phyloP scores from a whole-genome alignment of 2,113 vertebrate species.

The Poeciliopsis retropinna region DNA sequence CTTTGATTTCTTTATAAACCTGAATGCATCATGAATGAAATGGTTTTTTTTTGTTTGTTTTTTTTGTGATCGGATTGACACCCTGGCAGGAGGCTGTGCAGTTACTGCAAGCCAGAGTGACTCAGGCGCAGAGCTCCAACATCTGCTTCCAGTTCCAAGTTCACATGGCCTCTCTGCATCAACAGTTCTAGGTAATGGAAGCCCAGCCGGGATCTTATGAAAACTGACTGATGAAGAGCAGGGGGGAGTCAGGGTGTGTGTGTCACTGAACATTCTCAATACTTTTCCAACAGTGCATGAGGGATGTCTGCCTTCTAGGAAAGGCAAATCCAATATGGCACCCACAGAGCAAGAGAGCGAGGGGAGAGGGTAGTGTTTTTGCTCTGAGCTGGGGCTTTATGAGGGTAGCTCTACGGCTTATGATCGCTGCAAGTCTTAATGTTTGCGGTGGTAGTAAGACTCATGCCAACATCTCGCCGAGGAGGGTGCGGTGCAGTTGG shows the following conservation, averaged over 20 bases:
- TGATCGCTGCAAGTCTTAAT: constrained; percentile 24
- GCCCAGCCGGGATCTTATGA: constrained; percentile 65
- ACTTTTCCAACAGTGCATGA: constrained; percentile 65
- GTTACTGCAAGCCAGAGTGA: constrained; percentile 46
- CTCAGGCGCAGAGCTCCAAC: constrained; percentile 60
- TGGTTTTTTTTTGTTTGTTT: constrained; percentile 12
- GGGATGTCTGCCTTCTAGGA: constrained; percentile 61
- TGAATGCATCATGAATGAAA: constrained; percentile 49
- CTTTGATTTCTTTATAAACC: constrained; percentile 66
- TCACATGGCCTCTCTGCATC: constrained; percentile 72
- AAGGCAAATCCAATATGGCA: constrained; percentile 60
- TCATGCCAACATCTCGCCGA: constrained; percentile 40
- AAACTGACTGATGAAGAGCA: constrained; percentile 60
- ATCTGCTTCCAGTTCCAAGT: constrained; percentile 74
- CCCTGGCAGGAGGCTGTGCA: constrained; percentile 40
- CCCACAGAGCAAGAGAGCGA: constrained; percentile 12
- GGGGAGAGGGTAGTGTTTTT: constrained; percentile 42
- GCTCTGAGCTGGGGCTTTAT: constrained; percentile 25
- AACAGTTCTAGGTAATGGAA: constrained; percentile 76
- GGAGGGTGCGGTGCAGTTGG: not conserved
- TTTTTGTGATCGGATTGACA: constrained; percentile 19
- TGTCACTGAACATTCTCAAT: constrained; percentile 54
- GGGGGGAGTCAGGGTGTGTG: constrained; percentile 24
- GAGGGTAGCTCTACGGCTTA: constrained; percentile 42
- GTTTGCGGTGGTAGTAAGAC: constrained; percentile 22